Percentiles rank a stretch among this genome's conserved stretches.
These are phyloP conservation scores for Parnassius orleans DNA, from an alignment of 2,888 invertebrate species.

Conservation along the genomic window DNA sequence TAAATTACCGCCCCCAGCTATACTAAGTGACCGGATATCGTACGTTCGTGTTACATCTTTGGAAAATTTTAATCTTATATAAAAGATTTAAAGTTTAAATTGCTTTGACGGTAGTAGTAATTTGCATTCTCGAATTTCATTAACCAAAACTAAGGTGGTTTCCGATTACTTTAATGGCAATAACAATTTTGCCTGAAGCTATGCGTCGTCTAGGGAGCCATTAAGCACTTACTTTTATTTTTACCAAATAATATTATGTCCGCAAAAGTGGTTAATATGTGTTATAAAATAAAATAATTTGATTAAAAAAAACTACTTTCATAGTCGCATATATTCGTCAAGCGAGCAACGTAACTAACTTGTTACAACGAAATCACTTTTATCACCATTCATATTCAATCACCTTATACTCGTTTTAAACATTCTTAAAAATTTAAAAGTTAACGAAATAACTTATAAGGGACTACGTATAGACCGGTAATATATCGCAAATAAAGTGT, in stretches of 20 bases:
- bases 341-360: too few species aligned
- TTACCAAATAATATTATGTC: conserved; percentile 27
- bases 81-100: conserved; percentile 31
- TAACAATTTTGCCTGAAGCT: conserved; percentile 64
- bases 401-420: too few species aligned
- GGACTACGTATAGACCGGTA: too few species aligned
- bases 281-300: not conserved
- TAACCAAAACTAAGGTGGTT: conserved; percentile 75
- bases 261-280: not conserved
- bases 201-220: conserved; percentile 54
- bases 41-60: conserved; percentile 34
- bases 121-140: conserved; percentile 74
- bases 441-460: too few species aligned
- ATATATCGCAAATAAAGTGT: too few species aligned
- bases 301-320: too few species aligned
- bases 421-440: too few species aligned
- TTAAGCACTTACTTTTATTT: conserved; percentile 58
- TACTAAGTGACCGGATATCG: conserved; percentile 70
- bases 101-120: conserved; percentile 35
- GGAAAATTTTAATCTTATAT: conserved; percentile 28
- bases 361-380: too few species aligned
- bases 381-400: too few species aligned
- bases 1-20: conserved; percentile 71
- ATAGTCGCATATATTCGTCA: too few species aligned
- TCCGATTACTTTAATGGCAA: conserved; percentile 66